Evolutionary conservation across 2,888 invertebrate genomes (phyloP).

Genomic region (Zygaena filipendulae): DNA sequence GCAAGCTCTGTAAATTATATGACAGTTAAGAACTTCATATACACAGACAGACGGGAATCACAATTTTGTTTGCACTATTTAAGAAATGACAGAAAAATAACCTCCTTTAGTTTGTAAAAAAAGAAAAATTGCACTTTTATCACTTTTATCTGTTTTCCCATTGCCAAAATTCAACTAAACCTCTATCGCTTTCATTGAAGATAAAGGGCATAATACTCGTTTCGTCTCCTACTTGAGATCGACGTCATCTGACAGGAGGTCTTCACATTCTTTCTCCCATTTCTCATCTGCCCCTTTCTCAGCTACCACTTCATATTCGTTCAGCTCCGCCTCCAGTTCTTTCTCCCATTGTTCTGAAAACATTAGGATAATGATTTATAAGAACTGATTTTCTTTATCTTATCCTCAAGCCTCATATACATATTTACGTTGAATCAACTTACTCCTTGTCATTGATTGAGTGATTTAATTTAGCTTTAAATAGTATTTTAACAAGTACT

Average conservation of each 20-base stretch:
- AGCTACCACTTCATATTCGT: conserved; percentile 92
- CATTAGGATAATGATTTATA: neutral
- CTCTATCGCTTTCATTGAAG: neutral
- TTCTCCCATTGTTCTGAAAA: conserved; percentile 94
- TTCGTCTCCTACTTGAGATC: conserved; percentile 66
- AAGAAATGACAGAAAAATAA: too few species aligned
- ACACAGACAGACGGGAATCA: too few species aligned
- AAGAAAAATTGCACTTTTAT: neutral
- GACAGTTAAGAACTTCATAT: too few species aligned
- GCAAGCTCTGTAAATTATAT: too few species aligned
- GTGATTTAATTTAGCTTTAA: neutral
- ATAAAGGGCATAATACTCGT: neutral
- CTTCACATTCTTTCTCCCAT: conserved; percentile 78
- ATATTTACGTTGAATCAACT: too few species aligned
- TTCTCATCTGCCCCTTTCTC: conserved; percentile 57
- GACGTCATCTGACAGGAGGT: conserved; percentile 71
- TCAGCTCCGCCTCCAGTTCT: conserved; percentile 93
- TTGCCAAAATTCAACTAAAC: too few species aligned
- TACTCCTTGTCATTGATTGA: too few species aligned
- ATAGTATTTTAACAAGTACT: too few species aligned
- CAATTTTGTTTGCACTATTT: too few species aligned
- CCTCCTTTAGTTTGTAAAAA: too few species aligned
- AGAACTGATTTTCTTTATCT: neutral
- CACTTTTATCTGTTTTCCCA: neutral
- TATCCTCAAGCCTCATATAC: too few species aligned